Evolutionary conservation across 1,140 invertebrate species (phyloP), one percentile per base, ranked within the genome.

Genomic region (Drosophila elegans): DNA sequence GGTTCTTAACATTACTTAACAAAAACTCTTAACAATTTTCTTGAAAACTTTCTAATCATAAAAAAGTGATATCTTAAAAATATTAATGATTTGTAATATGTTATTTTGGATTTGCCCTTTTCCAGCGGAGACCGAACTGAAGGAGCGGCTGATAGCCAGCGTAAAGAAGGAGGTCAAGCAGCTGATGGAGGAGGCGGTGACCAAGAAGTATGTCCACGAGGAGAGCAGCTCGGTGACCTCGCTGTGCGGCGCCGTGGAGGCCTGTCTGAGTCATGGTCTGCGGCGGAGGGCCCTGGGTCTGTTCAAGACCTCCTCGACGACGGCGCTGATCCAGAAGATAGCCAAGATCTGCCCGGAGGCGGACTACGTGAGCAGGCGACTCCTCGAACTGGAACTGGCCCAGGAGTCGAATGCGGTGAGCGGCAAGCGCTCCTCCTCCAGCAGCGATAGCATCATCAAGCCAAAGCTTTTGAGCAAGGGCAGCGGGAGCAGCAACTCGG

Each of bases 181-280:
- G 92, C 96, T 98, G 46, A 98, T 98, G 97, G 97, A 98, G 94
- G 97, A 98, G 93, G 96, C 97, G 41, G 97, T 98, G 3, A 98
- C 97, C 2, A 94, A 96, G 72, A 98, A 98, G 93, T 98, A 97
- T 92, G 96, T 98, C 10, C 97, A 98, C 92, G 97, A 98, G 93
- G 97, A 98, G 74, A 97, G 97, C 91, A 96, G 96, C 56, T 96
- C 95, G 55, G 96, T 98, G 34, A 98, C 96, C 13, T 96, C 97
- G 10, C 93, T 98, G 5, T 98, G 91, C 94, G 96, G 94, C 32
- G 96, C 97, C 2, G 97, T 98, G 0, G 98, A 98, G 93, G 95
- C 96, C 4, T 98, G 98, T 91, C 94, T 98, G 45, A 96, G 97
- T 10, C 96, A 98, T 93, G 97, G 97, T 55, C 93, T 98, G 9